These are phyloP conservation scores for Centroberyx gerrardi DNA, from an alignment of 2,797 vertebrate species.

Conservation along the genomic window DNA sequence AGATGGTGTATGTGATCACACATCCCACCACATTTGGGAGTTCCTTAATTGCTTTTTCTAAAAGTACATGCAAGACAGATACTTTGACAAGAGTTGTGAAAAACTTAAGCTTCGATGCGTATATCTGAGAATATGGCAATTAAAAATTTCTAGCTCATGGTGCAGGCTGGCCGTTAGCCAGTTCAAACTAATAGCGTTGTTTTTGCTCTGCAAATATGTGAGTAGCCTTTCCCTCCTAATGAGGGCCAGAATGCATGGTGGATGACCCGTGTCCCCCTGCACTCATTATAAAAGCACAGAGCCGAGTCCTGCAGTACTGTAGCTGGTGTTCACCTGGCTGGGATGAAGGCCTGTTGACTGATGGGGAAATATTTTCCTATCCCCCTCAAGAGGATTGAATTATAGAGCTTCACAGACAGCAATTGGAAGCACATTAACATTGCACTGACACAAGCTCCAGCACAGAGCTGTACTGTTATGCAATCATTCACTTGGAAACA, in stretches of 20 bases:
- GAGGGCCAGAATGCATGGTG: slow-evolving; percentile 73
- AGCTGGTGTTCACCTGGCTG: slow-evolving; percentile 73
- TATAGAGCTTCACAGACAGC: slow-evolving; percentile 59
- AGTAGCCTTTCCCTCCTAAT: slow-evolving; percentile 78
- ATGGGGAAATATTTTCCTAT: slow-evolving; percentile 63
- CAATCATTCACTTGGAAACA: slow-evolving; percentile 70
- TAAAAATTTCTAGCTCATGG: slow-evolving; percentile 61
- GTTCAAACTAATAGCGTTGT: slow-evolving; percentile 78
- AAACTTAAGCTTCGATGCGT: slow-evolving; percentile 57
- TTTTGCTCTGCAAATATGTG: slow-evolving; percentile 80
- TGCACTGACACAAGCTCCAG: slow-evolving; percentile 31
- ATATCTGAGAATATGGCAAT: slow-evolving; percentile 69
- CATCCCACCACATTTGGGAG: background rate
- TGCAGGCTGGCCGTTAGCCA: slow-evolving; percentile 61
- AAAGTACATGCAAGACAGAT: slow-evolving; percentile 35
- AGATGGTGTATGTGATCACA: background rate
- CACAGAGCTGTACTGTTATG: slow-evolving; percentile 52
- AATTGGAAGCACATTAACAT: slow-evolving; percentile 67
- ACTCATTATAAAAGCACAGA: slow-evolving; percentile 83
- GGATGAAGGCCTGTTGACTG: slow-evolving; percentile 71
- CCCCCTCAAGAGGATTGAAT: slow-evolving; percentile 55
- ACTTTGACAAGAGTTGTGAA: slow-evolving; percentile 42
- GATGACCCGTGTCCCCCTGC: slow-evolving; percentile 76
- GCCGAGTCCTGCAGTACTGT: slow-evolving; percentile 53
- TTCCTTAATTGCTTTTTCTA: slow-evolving; percentile 45